Evolutionary conservation across 2,888 invertebrate species (phyloP).

Genomic region (Oscheius sp.): DNA sequence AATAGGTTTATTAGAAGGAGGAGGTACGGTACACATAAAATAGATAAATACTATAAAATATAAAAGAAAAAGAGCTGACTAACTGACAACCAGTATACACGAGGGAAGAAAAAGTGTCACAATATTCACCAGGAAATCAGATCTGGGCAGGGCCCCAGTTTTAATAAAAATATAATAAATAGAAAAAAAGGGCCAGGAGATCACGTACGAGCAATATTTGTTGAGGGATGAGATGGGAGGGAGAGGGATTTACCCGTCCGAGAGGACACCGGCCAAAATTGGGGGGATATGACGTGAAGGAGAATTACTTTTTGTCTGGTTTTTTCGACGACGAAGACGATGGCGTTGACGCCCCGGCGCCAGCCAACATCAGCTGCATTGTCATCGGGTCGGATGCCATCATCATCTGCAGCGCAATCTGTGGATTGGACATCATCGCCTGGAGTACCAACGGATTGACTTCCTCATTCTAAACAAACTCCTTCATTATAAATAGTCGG

Average conservation of each 20-base stretch:
- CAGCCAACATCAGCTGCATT: neutral
- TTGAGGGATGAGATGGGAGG: conserved; percentile 21
- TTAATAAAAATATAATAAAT: conserved; percentile 7
- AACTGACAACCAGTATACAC: conserved; percentile 27
- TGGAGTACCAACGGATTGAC: conserved; percentile 46
- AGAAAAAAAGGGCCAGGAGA: conserved; percentile 10
- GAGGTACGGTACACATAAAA: neutral
- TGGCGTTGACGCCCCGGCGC: neutral
- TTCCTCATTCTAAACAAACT: conserved; percentile 25
- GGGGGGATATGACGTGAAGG: conserved; percentile 16
- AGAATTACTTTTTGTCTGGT: conserved; percentile 1
- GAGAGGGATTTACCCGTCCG: conserved; percentile 20
- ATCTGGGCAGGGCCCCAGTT: conserved; percentile 13
- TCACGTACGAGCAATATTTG: conserved; percentile 22
- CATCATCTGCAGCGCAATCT: conserved; percentile 23
- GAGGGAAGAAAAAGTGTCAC: conserved; percentile 8
- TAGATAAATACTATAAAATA: conserved; percentile 17
- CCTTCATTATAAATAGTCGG: neutral
- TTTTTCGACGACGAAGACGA: conserved; percentile 25
- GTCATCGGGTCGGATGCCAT: conserved; percentile 41
- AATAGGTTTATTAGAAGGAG: conserved; percentile 14
- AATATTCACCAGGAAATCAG: conserved; percentile 29
- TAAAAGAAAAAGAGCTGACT: conserved; percentile 8
- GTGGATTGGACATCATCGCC: conserved; percentile 40
- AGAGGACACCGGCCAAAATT: conserved; percentile 16